Evolutionary conservation across 2,113 vertebrate genomes (phyloP).

Genomic region (Abramis brama): DNA sequence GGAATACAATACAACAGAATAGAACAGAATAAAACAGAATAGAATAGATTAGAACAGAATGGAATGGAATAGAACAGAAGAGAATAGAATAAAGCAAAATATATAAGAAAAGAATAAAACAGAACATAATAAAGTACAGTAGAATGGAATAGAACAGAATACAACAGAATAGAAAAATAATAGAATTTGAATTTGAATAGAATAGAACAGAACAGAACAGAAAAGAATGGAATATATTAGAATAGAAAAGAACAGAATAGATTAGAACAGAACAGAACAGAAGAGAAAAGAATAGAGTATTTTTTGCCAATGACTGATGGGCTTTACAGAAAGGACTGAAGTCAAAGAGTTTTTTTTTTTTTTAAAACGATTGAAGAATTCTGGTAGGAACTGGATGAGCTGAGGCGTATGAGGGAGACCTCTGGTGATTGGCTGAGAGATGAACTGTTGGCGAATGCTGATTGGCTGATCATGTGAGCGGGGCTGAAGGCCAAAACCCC

Average conservation of each 20-base stretch:
- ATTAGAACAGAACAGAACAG: no score
- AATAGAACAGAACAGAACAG: background rate
- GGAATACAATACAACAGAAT: background rate
- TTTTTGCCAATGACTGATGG: background rate
- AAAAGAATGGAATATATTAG: background rate
- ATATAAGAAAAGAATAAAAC: background rate
- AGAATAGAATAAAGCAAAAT: background rate
- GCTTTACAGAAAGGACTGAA: background rate
- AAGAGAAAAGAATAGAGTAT: background rate
- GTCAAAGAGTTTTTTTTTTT: background rate
- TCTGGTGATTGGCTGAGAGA: conserved; percentile 31
- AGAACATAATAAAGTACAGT: background rate
- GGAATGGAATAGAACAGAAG: background rate
- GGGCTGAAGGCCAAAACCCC: conserved; percentile 22
- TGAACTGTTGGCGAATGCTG: conserved; percentile 7
- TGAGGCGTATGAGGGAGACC: conserved; percentile 30
- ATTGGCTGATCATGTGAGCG: conserved; percentile 52
- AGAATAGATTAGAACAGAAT: background rate
- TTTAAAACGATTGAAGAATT: no score
- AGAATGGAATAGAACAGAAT: background rate
- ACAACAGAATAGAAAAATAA: background rate
- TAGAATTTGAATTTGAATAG: no score
- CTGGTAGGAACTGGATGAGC: background rate
- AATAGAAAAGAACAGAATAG: background rate
- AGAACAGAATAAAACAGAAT: background rate